Base-by-base conservation (phyloP, 2,888 invertebrate species). In the Eupithecia inturbata region DNA sequence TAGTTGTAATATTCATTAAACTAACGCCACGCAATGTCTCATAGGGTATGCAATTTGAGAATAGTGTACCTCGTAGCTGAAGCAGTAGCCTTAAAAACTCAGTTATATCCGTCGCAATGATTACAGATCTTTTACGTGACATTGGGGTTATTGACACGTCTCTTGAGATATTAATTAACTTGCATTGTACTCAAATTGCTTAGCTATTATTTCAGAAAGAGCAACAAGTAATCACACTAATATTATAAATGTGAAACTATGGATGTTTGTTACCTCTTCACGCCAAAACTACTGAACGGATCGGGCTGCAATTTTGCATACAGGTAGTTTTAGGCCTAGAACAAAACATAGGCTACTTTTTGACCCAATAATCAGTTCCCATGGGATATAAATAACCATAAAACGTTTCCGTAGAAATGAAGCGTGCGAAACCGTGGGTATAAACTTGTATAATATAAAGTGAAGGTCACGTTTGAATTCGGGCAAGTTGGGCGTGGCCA, bases 191-290 rank as follows among this genome's bases (percentile, higher is more conserved):
- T 64, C 63, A 60, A 75, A 70, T 75, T 75, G 77, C 66, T 74
- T 72, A 79, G 68, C 78, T 80, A 82, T 81, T 82, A 82, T 75
- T 81, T 80, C 77, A 78, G 74, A 77, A 81, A 33, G n/a, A 82
- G 85, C 87, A 89, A 89, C 89, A 89, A 84, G 88, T 88, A 81
- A 80, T n/a, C n/a, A n/a, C n/a, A n/a, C n/a, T n/a, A n/a, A n/a
- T n/a, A n/a, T n/a, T n/a, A n/a, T n/a, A n/a, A n/a, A n/a, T n/a
- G n/a, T n/a, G n/a, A n/a, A n/a, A n/a, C n/a, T n/a, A n/a, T n/a
- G n/a, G n/a, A n/a, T n/a, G n/a, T n/a, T n/a, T n/a, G n/a, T n/a
- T n/a, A n/a, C n/a, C n/a, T n/a, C n/a, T n/a, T n/a, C n/a, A n/a
- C n/a, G n/a, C n/a, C n/a, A n/a, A n/a, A n/a, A n/a, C n/a, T n/a